A percentile compares a stretch with the other conserved stretches of the same genome.
Conservation (phyloP, 2,888 invertebrate species). For the Bhutanitis thaidina region DNA sequence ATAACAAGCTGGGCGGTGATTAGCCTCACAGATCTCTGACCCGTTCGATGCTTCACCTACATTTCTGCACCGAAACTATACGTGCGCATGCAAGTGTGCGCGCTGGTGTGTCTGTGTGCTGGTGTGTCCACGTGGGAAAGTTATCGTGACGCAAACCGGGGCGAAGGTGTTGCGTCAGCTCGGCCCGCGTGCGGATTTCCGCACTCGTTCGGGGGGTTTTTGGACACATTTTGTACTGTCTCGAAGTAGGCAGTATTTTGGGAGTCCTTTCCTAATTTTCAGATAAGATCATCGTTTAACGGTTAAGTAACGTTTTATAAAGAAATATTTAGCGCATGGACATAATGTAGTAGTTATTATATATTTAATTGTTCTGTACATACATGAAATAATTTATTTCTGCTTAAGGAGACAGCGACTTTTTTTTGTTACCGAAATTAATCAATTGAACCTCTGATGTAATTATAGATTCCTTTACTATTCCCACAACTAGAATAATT, state of each 20-base stretch:
- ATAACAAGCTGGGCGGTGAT: neutral
- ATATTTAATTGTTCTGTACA: no score
- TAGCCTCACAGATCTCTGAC: neutral
- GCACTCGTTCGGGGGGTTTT: neutral
- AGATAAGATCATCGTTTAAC: neutral
- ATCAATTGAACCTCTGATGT: no score
- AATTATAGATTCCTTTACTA: no score
- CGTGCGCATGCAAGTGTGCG: neutral
- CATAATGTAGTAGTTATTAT: no score
- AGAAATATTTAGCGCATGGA: no score
- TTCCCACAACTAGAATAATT: no score
- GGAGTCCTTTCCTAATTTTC: neutral
- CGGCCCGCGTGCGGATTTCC: neutral
- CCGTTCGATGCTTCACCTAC: neutral
- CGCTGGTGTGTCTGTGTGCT: conserved; percentile 28
- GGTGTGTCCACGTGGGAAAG: conserved; percentile 29
- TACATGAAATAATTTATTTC: no score
- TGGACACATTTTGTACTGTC: neutral
- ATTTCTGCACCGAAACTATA: neutral
- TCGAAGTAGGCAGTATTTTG: neutral
- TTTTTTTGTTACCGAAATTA: no score
- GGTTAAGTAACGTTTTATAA: neutral
- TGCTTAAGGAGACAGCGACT: no score
- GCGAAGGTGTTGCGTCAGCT: conserved; percentile 21
- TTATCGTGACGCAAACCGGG: conserved; percentile 26